Conservation (phyloP, 2,113 vertebrate genomes). For the Falco punctatus region DNA sequence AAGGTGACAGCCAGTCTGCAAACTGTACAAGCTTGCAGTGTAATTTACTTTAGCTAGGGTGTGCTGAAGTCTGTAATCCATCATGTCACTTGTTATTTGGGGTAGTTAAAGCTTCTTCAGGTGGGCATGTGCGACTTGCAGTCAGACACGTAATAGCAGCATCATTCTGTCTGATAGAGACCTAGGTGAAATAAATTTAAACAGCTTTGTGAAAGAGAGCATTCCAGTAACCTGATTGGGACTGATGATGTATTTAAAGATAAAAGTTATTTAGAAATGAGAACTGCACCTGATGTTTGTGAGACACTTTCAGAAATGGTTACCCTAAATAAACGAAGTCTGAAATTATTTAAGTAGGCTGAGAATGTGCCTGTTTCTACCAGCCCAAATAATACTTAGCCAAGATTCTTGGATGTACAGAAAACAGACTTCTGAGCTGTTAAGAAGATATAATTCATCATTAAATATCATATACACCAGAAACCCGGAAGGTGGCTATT, state of each 20-base stretch:
- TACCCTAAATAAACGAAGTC: neutral
- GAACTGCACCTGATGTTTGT: neutral
- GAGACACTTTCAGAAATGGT: neutral
- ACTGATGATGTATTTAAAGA: neutral
- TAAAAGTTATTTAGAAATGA: neutral
- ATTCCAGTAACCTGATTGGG: neutral
- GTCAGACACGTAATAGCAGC: neutral
- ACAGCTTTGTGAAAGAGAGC: neutral
- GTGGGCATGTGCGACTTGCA: neutral
- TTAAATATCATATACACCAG: neutral
- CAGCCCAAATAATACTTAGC: neutral
- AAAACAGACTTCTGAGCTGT: neutral
- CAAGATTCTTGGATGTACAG: neutral
- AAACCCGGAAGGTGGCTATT: neutral
- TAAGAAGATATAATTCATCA: neutral
- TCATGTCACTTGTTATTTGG: neutral
- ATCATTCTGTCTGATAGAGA: neutral
- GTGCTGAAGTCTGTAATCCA: neutral
- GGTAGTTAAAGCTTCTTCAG: neutral
- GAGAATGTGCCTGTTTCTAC: neutral
- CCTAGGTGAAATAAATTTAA: neutral
- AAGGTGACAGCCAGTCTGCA: neutral
- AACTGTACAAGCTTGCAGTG: neutral
- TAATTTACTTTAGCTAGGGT: neutral
- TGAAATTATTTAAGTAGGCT: neutral